Evolutionary conservation across 2,113 vertebrate species (phyloP).

Genomic region (Gymnocephalus cernua): DNA sequence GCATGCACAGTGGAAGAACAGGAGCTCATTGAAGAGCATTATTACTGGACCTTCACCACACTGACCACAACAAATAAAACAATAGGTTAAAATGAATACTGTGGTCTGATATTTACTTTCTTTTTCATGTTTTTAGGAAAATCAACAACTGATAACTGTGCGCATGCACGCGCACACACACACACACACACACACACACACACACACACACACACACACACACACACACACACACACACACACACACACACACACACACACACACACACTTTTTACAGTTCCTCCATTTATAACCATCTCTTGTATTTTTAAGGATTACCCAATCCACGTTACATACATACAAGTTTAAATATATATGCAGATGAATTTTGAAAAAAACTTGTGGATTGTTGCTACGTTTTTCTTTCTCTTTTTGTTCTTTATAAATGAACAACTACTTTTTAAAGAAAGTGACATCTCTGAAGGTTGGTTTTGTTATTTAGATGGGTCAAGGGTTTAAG

Average conservation of each 20-base stretch:
- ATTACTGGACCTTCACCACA: slow-evolving; percentile 11
- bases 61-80: slow-evolving; percentile 1
- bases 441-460: not conserved
- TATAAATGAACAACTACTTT: too few relatives aligned
- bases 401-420: not conserved
- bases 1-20: slow-evolving; percentile 50
- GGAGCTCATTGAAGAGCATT: slow-evolving; percentile 42
- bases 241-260: slow-evolving; percentile 17
- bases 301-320: too few relatives aligned
- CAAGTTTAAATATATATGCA: too few relatives aligned
- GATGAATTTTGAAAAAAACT: too few relatives aligned
- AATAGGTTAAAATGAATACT: not conserved
- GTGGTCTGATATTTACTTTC: not conserved
- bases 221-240: not conserved
- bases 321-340: too few relatives aligned
- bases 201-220: slow-evolving; percentile 5
- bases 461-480: not conserved
- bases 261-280: not conserved
- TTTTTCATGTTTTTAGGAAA: not conserved
- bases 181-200: slow-evolving; percentile 4
- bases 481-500: too few relatives aligned
- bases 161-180: not conserved
- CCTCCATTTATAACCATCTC: too few relatives aligned
- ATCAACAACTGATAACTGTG: not conserved
- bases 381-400: not conserved